Evolutionary conservation across 2,113 vertebrate species (phyloP), one percentile per base, ranked within the genome.

Genomic region (Crotalus helleri): DNA sequence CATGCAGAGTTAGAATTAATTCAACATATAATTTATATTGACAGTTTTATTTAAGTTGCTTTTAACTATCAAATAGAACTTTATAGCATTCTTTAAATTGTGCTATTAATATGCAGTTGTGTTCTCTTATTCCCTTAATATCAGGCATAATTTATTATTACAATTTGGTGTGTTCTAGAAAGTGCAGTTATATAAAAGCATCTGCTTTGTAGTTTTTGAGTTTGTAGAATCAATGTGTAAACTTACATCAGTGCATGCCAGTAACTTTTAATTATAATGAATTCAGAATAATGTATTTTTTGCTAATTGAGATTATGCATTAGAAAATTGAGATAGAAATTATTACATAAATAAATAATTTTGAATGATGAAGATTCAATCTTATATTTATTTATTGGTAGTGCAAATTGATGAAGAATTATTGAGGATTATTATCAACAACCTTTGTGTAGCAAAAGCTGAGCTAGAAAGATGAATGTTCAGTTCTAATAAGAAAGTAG

Each of bases 21-120:
- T 92, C 69, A 87, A 74, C 69, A 54, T 55, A 61, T 88, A 74
- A 92, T 92, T 53, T 74, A n/a, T 92, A 92, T 88, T 92, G 58
- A 87, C 91, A 88, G n/a, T 54, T 49, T 54, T 92, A n/a, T 92
- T 92, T 92, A 88, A 92, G 1, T 88, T 88, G 57, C n/a, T 87
- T 92, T 87, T 92, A 92, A 87, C 61, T 92, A 87, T 59, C 85
- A 87, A 92, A 87, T 59, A 92, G 87, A 33, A 88, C 69, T 92
- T 88, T 51, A 61, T 88, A 88, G 39, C 49, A 74, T 88, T 92
- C n/a, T 46, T 59, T 88, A 88, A 92, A 92, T 88, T 88, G 58
- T 58, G 85, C 17, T 85, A 33, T 54, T 64, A 87, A 61, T 87
- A 87, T 9, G 85, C 57, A 54, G 51, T 92, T 64, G 24, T 87